Conservation (phyloP, 1,140 invertebrate genomes). For the Meloidogyne floridensis region DNA sequence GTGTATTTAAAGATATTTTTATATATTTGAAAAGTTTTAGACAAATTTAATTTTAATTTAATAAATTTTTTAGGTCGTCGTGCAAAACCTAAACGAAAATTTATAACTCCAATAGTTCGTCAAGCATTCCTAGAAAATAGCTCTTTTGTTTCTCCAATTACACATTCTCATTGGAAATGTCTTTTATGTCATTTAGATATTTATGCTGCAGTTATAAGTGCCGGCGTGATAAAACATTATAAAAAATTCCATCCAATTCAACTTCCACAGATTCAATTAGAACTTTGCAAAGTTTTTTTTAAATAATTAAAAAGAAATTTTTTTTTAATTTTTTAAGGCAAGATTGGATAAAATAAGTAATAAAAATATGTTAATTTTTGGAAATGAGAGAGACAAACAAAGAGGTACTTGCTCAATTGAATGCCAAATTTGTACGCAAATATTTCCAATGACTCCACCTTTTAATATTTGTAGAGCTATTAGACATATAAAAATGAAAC, state of each 20-base stretch:
- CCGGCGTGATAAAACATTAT: slow-evolving; percentile 57
- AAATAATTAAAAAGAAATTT: not conserved
- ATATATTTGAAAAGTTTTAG: too few species aligned
- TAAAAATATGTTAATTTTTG: slow-evolving; percentile 56
- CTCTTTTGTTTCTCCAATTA: slow-evolving; percentile 47
- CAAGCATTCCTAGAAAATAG: slow-evolving; percentile 55
- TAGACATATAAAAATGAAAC: slow-evolving; percentile 59
- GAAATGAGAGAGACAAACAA: slow-evolving; percentile 12
- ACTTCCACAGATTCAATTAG: slow-evolving; percentile 47
- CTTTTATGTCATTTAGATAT: slow-evolving; percentile 54
- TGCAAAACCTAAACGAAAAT: slow-evolving; percentile 58
- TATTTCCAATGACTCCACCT: slow-evolving; percentile 55
- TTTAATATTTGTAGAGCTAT: slow-evolving; percentile 63
- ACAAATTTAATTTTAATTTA: not conserved
- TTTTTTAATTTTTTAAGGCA: slow-evolving; percentile 35
- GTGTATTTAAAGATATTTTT: too few species aligned
- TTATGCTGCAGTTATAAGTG: slow-evolving; percentile 59
- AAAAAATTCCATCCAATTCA: slow-evolving; percentile 43
- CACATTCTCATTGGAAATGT: slow-evolving; percentile 60
- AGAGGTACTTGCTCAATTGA: slow-evolving; percentile 40
- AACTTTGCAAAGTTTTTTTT: slow-evolving; percentile 40
- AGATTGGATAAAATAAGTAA: slow-evolving; percentile 53
- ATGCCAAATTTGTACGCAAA: slow-evolving; percentile 54
- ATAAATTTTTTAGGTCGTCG: slow-evolving; percentile 43
- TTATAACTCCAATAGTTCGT: slow-evolving; percentile 56